Percentiles rank a stretch among this genome's conserved stretches.
Evolutionary conservation across 2,113 vertebrate genomes (phyloP).

Genomic region (Corythornis cristatus): DNA sequence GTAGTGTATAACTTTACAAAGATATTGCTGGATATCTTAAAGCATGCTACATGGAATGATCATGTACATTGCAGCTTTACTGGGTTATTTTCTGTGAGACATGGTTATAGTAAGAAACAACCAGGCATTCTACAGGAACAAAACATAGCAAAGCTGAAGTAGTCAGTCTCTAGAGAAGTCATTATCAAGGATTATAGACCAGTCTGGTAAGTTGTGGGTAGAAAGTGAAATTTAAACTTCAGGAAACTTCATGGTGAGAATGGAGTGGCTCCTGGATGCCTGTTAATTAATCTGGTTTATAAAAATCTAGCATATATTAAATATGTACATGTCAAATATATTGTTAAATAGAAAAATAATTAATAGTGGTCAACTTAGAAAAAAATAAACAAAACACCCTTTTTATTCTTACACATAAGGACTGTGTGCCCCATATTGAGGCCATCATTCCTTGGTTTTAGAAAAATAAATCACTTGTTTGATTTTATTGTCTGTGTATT

Average conservation of each 20-base stretch:
- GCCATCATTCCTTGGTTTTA: fast-evolving
- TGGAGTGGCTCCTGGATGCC: background rate
- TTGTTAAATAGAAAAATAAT: background rate
- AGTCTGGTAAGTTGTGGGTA: background rate
- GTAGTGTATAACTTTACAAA: background rate
- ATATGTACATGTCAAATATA: background rate
- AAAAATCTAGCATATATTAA: background rate
- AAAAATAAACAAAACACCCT: background rate
- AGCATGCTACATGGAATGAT: background rate
- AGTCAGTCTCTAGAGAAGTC: conserved; percentile 12
- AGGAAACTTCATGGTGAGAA: background rate
- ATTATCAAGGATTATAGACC: conserved; percentile 35
- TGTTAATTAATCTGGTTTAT: background rate
- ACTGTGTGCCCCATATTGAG: background rate
- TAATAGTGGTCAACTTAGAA: background rate
- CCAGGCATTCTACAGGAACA: background rate
- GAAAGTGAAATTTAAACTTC: conserved; percentile 24
- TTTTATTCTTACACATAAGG: background rate
- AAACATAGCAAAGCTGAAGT: background rate
- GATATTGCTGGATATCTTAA: background rate
- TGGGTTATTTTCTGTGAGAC: background rate
- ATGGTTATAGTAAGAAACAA: background rate
- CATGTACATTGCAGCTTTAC: background rate
- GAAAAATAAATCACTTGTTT: background rate
- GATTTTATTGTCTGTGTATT: background rate